phyloP scores from a whole-genome alignment of 2,888 invertebrate genomes.

The Imbricaverruca yamaguchii region DNA sequence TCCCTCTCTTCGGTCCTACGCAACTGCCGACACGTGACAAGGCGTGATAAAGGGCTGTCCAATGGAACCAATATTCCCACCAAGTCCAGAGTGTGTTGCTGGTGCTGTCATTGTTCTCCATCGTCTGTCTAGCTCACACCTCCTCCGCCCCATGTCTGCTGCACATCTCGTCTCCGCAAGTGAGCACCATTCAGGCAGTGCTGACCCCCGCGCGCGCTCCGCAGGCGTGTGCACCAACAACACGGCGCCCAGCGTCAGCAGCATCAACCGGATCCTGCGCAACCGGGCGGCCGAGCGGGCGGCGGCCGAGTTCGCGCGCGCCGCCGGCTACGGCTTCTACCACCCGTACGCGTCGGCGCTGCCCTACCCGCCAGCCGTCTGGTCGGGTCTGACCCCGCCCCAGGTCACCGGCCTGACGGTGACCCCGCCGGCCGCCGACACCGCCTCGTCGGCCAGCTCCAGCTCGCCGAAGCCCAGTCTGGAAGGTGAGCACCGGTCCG shows the following conservation, averaged over 20 bases:
- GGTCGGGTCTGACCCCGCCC: not conserved
- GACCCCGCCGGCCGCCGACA: constrained; percentile 45
- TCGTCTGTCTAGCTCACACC: no score
- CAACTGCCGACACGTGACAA: no score
- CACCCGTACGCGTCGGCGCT: constrained; percentile 57
- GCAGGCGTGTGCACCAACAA: constrained; percentile 92
- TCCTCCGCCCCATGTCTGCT: no score
- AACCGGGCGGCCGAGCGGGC: constrained; percentile 94
- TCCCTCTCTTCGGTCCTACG: no score
- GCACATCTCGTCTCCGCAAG: no score
- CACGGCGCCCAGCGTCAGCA: constrained; percentile 92
- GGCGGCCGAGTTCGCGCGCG: constrained; percentile 88
- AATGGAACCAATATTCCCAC: no score
- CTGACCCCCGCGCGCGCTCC: not conserved
- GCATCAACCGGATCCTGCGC: constrained; percentile 90
- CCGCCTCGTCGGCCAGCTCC: constrained; percentile 27
- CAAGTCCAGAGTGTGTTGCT: no score
- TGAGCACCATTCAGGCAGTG: no score
- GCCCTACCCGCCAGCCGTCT: constrained; percentile 26
- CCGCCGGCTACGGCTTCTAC: constrained; percentile 80
- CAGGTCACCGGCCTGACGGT: constrained; percentile 37
- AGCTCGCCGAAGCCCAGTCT: constrained; percentile 26
- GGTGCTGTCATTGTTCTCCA: no score
- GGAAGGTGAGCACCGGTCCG: not conserved
- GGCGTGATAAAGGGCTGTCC: no score